These are phyloP conservation scores for Ephydatia muelleri DNA, from an alignment of 37 sponge, comb jelly and placozoan species.

Conservation along the genomic window DNA sequence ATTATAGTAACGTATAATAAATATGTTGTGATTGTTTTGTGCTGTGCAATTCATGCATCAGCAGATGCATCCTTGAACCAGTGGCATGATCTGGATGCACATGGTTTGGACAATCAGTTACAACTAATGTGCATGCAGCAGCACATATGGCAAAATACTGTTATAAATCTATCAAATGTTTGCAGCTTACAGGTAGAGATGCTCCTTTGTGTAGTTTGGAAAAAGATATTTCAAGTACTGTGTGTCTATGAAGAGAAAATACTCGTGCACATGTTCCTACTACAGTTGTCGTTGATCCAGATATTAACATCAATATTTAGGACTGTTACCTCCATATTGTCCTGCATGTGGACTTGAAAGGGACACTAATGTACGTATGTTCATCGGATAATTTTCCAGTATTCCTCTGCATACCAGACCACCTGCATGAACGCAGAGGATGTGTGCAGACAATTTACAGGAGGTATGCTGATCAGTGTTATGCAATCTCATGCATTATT, in stretches of 20 bases:
- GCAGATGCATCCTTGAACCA: no score
- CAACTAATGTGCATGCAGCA: no score
- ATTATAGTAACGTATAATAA: no score
- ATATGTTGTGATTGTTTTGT: no score
- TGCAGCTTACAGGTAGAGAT: constrained; percentile 55
- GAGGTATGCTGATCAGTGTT: no score
- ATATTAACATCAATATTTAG: neutral
- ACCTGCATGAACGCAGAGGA: constrained; percentile 34
- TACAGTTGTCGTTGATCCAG: no score
- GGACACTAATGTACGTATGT: constrained; percentile 77
- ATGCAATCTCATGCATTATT: no score
- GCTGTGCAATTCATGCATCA: no score
- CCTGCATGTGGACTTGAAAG: constrained; percentile 85
- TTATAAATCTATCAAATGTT: neutral
- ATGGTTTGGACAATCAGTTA: no score
- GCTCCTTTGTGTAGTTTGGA: constrained; percentile 64
- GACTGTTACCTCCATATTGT: constrained; percentile 83
- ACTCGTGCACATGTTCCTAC: no score
- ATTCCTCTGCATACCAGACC: constrained; percentile 78
- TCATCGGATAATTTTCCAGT: constrained; percentile 65
- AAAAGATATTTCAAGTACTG: constrained; percentile 54
- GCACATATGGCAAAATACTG: neutral
- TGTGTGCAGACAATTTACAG: neutral
- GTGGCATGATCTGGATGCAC: no score
- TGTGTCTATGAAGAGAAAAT: constrained; percentile 40